Percentiles rank a stretch among this genome's conserved stretches.
Evolutionary conservation across 2,113 vertebrate genomes (phyloP).

Genomic region (Ceyx melanurus): DNA sequence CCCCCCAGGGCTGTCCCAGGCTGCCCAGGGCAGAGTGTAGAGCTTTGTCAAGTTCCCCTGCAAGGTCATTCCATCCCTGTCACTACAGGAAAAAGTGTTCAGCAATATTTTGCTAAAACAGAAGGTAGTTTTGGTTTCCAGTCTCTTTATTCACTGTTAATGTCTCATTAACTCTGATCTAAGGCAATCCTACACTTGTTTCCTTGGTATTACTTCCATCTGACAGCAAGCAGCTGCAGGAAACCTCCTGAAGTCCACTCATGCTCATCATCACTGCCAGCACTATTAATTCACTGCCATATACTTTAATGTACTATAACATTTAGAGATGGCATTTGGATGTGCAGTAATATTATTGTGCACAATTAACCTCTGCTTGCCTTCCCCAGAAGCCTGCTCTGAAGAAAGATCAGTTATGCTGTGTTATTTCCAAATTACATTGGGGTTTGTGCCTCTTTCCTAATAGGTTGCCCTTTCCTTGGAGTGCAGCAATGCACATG

Average conservation of each 20-base stretch:
- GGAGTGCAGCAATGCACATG: neutral
- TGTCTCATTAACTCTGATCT: conserved; percentile 4
- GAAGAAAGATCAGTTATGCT: conserved; percentile 27
- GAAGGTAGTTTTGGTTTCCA: neutral
- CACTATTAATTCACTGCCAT: conserved; percentile 47
- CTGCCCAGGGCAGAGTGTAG: neutral
- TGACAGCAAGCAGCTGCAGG: conserved; percentile 16
- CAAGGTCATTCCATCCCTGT: neutral
- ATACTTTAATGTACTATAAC: conserved; percentile 52
- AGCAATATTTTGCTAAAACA: neutral
- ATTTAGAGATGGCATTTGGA: conserved; percentile 39
- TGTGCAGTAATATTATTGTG: conserved; percentile 57
- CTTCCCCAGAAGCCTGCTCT: neutral
- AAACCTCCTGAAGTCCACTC: neutral
- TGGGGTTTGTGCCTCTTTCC: neutral
- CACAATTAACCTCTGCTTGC: conserved; percentile 58
- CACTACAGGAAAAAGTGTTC: neutral
- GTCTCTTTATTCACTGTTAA: neutral
- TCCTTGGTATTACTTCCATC: conserved; percentile 9
- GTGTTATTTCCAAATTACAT: conserved; percentile 45
- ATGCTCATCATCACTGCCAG: conserved; percentile 30
- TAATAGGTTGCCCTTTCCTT: conserved; percentile 48
- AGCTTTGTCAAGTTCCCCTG: neutral
- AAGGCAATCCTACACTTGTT: neutral
- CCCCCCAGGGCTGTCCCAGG: neutral